phyloP scores from a whole-genome alignment of 2,888 invertebrate species.

The Machimus rusticus region DNA sequence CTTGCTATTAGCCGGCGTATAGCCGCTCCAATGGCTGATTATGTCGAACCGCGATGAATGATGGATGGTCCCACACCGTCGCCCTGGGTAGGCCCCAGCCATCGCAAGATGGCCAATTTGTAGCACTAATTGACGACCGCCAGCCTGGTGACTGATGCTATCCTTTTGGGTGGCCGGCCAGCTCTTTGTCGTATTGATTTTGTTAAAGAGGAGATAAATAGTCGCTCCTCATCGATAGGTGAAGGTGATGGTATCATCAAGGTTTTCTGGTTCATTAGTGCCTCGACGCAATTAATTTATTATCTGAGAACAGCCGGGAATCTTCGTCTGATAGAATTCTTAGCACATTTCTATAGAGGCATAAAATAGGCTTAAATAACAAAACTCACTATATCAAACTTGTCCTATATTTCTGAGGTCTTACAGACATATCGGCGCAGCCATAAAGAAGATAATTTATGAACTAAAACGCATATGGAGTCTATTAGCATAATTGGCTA shows the following conservation, averaged over 20 bases:
- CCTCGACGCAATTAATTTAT: neutral
- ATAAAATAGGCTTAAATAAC: neutral
- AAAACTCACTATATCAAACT: neutral
- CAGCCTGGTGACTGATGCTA: constrained; percentile 34
- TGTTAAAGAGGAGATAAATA: constrained; percentile 36
- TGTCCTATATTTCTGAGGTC: neutral
- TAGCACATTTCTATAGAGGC: neutral
- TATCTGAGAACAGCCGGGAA: neutral
- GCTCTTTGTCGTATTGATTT: constrained; percentile 24
- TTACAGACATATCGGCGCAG: constrained; percentile 14
- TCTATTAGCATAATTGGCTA: constrained; percentile 30
- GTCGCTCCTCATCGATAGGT: constrained; percentile 26
- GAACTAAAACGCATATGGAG: neutral
- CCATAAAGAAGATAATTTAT: constrained; percentile 23
- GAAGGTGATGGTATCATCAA: constrained; percentile 31
- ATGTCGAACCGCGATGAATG: constrained; percentile 46
- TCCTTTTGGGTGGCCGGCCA: constrained; percentile 43
- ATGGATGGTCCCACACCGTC: constrained; percentile 40
- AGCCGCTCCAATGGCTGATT: constrained; percentile 40
- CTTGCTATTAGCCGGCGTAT: constrained; percentile 39
- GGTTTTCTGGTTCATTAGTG: constrained; percentile 26
- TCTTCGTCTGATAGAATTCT: neutral
- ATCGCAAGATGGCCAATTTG: constrained; percentile 45
- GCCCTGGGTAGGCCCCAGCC: constrained; percentile 2
- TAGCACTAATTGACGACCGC: constrained; percentile 45